These are phyloP conservation scores for Hydrochoerus hydrochaeris DNA, from an alignment of 2,113 vertebrate species.

Conservation along the genomic window DNA sequence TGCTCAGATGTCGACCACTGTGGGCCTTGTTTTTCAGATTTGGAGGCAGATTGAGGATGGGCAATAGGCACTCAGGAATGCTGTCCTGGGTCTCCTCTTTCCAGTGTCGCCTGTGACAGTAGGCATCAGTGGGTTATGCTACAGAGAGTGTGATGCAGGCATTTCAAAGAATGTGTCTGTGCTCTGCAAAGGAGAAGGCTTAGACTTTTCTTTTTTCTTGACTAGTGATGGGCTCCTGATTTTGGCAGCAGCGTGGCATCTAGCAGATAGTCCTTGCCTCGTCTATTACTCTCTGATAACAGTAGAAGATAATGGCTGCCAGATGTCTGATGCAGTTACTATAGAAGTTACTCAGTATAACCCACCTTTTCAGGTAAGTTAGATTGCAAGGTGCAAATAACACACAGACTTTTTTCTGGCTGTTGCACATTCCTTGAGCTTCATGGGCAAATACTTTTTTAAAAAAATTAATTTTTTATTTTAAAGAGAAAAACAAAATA, in stretches of 20 bases:
- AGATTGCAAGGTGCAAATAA: not conserved
- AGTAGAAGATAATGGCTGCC: slow-evolving; percentile 89
- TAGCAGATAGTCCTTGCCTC: slow-evolving; percentile 91
- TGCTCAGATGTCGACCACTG: not conserved
- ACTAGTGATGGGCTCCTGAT: slow-evolving; percentile 93
- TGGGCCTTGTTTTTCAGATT: not conserved
- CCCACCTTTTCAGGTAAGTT: slow-evolving; percentile 92
- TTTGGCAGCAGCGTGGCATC: slow-evolving; percentile 95
- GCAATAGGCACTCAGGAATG: not conserved
- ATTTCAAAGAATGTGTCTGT: not conserved
- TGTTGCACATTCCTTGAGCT: not conserved
- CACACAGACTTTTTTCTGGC: not conserved
- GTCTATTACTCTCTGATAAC: slow-evolving; percentile 95
- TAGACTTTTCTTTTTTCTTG: not conserved
- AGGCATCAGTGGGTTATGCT: not conserved
- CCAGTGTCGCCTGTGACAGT: not conserved
- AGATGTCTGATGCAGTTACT: slow-evolving; percentile 90
- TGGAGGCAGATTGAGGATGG: not conserved
- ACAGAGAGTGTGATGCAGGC: not conserved
- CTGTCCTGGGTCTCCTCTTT: not conserved
- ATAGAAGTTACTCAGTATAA: slow-evolving; percentile 97
- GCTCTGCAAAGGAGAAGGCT: not conserved
- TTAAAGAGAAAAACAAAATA: no score
- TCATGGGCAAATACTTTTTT: not conserved
- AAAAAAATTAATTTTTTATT: no score